A percentile compares a stretch with the other conserved stretches of the same genome.
Evolutionary conservation across 2,113 vertebrate genomes (phyloP).

Genomic region (Ahaetulla prasina): DNA sequence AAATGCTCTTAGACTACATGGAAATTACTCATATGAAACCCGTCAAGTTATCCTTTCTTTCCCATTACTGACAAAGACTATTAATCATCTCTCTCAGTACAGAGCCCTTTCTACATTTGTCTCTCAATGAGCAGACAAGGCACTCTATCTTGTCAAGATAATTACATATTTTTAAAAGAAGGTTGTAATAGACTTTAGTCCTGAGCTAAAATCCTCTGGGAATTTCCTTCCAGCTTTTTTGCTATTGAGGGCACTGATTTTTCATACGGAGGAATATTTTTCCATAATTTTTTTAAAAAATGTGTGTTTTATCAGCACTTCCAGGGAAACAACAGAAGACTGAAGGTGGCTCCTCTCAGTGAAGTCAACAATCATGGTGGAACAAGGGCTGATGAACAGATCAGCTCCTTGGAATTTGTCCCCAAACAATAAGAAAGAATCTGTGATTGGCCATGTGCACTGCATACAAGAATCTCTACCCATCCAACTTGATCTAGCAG

Average conservation of each 20-base stretch:
- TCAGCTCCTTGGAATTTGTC: not conserved
- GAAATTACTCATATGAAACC: constrained; percentile 56
- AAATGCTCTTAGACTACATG: constrained; percentile 45
- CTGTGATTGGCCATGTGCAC: too few relatives aligned
- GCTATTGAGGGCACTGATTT: not conserved
- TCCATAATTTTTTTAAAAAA: not conserved
- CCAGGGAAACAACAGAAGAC: not conserved
- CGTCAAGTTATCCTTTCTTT: constrained; percentile 60
- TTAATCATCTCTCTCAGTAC: constrained; percentile 60
- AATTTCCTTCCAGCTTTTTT: not conserved
- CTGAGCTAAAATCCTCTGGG: not conserved
- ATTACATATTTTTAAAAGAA: constrained; percentile 53
- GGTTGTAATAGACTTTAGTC: constrained; percentile 27
- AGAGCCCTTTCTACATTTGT: constrained; percentile 35
- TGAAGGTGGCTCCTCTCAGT: too few relatives aligned
- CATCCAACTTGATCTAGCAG: too few relatives aligned
- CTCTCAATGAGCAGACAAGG: constrained; percentile 30
- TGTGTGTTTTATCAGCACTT: not conserved
- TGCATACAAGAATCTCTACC: too few relatives aligned
- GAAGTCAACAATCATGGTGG: not conserved
- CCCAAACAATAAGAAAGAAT: not conserved
- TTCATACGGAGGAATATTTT: not conserved
- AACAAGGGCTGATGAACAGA: not conserved
- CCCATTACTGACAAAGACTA: constrained; percentile 57
- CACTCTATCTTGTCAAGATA: constrained; percentile 62